phyloP scores from a whole-genome alignment of 2,797 vertebrate genomes.

The Gambelia wislizenii region DNA sequence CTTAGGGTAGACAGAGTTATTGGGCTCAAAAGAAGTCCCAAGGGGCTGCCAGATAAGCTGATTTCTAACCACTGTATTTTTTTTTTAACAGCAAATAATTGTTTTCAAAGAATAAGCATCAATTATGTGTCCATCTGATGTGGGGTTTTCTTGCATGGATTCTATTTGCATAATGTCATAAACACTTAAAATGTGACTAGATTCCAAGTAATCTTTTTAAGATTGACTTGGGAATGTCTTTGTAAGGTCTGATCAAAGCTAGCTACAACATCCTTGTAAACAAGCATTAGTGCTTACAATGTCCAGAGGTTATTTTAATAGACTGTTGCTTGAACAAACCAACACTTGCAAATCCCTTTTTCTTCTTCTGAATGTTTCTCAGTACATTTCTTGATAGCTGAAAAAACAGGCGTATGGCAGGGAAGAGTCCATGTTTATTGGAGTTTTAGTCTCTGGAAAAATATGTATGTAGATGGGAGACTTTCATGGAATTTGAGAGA shows the following conservation, averaged over 20 bases:
- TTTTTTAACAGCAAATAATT: background rate
- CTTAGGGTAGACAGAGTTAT: conserved; percentile 69
- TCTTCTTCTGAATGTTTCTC: background rate
- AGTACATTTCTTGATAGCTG: background rate
- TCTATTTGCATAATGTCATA: conserved; percentile 74
- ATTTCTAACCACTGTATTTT: conserved; percentile 71
- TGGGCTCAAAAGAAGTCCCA: conserved; percentile 71
- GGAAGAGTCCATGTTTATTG: background rate
- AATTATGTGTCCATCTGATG: conserved; percentile 73
- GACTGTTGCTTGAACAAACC: background rate
- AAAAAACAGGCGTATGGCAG: background rate
- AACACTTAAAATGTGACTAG: conserved; percentile 71
- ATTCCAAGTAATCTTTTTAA: conserved; percentile 63
- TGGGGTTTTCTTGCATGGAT: conserved; percentile 64
- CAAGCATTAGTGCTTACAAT: conserved; percentile 48
- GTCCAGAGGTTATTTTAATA: conserved; percentile 56
- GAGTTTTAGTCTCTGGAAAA: background rate
- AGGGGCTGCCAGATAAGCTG: conserved; percentile 67
- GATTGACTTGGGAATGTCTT: conserved; percentile 62
- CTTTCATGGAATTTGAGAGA: background rate
- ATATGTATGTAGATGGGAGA: background rate
- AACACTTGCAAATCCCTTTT: background rate
- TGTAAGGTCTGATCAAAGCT: conserved; percentile 60
- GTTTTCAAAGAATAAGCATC: conserved; percentile 71
- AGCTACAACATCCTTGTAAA: conserved; percentile 53